Evolutionary conservation across 1,140 invertebrate genomes (phyloP), one percentile per base, ranked within the genome.

Genomic region (Drosophila jambulina): DNA sequence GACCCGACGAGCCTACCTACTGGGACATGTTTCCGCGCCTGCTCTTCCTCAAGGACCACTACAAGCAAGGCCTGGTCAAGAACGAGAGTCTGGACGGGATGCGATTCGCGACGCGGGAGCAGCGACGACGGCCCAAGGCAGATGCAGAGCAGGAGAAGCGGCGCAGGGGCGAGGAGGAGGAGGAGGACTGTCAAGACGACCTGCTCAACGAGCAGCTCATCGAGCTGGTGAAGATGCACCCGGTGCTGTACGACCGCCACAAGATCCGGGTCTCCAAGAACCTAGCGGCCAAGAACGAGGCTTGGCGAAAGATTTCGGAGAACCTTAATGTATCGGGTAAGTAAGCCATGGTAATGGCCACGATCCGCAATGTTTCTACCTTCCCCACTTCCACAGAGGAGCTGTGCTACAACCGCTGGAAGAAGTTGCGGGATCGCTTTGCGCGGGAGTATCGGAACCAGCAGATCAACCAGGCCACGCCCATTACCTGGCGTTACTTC

Each of bases 11-110:
- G 9, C 74, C 82, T 12, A 91, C 84, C 4, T 85, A 82, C 45
- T 92, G 91, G 91, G 91, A 92, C 23, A 90, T 92, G 68, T 92
- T 92, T 45, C 87, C 80, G 8, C 78, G 81, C 2, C 58, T 92
- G 54, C 58, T 91, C 5, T 92, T 92, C 19, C 70, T 92, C 0
- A 91, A 87, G 34, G 78, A 92, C 62, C 91, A 92, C 64, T 91
- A 92, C 46, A 92, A 92, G 27, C 87, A 91, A 1, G 91, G 91
- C 5, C 56, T 72, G 34, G 79, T 63, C 1, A 78, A 67, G 40
- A 67, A 90, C 32, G 82, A 90, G 19, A 79, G 67, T 27, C 59
- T 90, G 19, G 85, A 86, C 12, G 61, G 71, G 0, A 81, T 92
- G 53, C 91, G 78, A 36, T 88, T 91, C 42, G 77, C 78, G 29